A percentile compares a stretch with the other conserved stretches of the same genome.
phyloP scores from a whole-genome alignment of 2,113 vertebrate species.

The Caloenas nicobarica region DNA sequence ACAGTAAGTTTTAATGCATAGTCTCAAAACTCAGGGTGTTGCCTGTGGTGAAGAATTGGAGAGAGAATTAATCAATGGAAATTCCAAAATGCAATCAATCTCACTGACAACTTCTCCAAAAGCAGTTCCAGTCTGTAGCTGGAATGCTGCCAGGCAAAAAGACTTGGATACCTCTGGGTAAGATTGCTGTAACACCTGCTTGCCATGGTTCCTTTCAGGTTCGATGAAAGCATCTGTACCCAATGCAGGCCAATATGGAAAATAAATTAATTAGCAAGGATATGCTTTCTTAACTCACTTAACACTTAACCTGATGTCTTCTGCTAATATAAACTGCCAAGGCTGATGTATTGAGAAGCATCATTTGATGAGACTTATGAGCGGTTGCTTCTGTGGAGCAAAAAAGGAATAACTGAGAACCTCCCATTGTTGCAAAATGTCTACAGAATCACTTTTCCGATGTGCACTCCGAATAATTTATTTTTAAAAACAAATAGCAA shows the following conservation, averaged over 20 bases:
- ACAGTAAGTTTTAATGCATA: background rate
- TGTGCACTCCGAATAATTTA: background rate
- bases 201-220: slow-evolving; percentile 31
- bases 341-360: background rate
- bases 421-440: background rate
- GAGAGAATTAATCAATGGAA: slow-evolving; percentile 70
- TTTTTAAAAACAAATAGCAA: background rate
- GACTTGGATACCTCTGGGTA: slow-evolving; percentile 41
- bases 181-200: slow-evolving; percentile 56
- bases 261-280: slow-evolving; percentile 50
- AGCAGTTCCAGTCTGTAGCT: slow-evolving; percentile 51
- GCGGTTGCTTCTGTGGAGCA: background rate
- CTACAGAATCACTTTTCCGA: background rate
- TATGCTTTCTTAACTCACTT: slow-evolving; percentile 19
- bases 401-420: background rate
- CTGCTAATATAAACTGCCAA: background rate
- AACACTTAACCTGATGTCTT: background rate
- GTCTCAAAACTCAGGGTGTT: slow-evolving; percentile 3
- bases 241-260: background rate
- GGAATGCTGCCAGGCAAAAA: slow-evolving; percentile 58
- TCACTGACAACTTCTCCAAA: slow-evolving; percentile 70
- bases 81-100: slow-evolving; percentile 70
- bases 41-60: slow-evolving; percentile 54
- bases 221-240: slow-evolving; percentile 39
- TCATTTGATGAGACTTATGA: background rate